Base-by-base conservation (phyloP, 2,888 invertebrate genomes). In the Orthonevra nobilis region DNA sequence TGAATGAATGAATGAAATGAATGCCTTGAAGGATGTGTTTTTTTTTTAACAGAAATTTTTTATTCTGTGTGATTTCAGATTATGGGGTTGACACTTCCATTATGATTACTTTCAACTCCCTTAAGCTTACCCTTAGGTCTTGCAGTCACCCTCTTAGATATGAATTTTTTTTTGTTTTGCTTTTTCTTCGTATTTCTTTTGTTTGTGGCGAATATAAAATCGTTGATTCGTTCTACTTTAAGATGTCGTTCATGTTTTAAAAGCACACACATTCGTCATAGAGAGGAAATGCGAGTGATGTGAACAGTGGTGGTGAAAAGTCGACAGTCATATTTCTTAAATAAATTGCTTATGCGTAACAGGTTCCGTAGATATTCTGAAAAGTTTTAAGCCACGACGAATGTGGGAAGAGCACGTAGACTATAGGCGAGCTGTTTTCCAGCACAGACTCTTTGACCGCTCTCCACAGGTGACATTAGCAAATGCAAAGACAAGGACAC, bases 71-170 rank as follows among this genome's bases (percentile, higher is more conserved):
- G 79, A 73, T 79, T 79, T 73, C 72, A 79, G 79, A 79, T 79
- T 79, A 79, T 79, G 79, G 79, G 79, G 79, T 79, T 79, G 79
- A 79, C 79, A 79, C 79, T 79, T 79, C 36, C 56, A 79, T 79
- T 79, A 79, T 79, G 66, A 68, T 73, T 77, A 64, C 58, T 66
- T 73, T 66, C 38, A 50, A 48, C 66, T 61, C 61, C 61, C 64
- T 54, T 52, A 56, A 69, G 74, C 61, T 75, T 46, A 34, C 23
- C 7, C 17, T 44, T 32, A 40, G 69, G 46, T 48, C 61, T 42
- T 17, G 28, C 60, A 69, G 38, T 68, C 74, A 74, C 68, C 74
- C 74, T 68, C 54, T 26, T 52, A 14, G 2, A 30, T 20, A 40
- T 9, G 9, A n/a, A 7, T 14, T 15, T 14, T 19, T 26, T 19